phyloP scores from a whole-genome alignment of 2,113 vertebrate species.

The Phalacrocorax carbo region DNA sequence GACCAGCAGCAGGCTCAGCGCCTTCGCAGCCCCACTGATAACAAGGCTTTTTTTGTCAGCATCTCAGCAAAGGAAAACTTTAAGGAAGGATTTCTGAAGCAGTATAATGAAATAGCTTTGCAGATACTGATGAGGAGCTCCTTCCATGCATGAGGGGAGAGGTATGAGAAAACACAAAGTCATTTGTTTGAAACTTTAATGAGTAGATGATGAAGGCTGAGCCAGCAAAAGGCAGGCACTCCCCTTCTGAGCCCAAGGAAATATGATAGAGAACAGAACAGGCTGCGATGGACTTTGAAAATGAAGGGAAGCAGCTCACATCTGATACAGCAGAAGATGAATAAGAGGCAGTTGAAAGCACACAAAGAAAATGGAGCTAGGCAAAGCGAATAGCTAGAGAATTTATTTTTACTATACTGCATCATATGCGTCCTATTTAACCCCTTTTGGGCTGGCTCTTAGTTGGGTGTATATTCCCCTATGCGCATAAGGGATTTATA shows the following conservation, averaged over 20 bases:
- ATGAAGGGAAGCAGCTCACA: not conserved
- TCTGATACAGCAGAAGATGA: not conserved
- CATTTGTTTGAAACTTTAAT: not conserved
- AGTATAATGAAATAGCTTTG: not conserved
- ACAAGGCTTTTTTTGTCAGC: conserved; percentile 34
- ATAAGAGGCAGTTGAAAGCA: not conserved
- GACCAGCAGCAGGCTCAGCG: not conserved
- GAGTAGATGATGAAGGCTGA: conserved; percentile 14
- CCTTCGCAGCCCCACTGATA: not conserved
- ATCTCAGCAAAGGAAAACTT: not conserved
- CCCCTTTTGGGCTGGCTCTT: not conserved
- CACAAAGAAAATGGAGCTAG: not conserved
- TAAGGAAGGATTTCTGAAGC: not conserved
- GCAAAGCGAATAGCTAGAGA: not conserved
- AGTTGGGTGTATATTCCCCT: not conserved
- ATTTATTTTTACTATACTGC: not conserved
- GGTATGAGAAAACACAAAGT: not conserved
- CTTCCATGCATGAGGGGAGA: not conserved
- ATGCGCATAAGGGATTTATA: not conserved
- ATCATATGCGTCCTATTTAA: not conserved
- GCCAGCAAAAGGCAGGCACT: not conserved
- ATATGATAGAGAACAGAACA: not conserved
- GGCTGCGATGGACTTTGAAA: not conserved
- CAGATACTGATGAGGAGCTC: not conserved
- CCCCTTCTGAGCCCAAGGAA: not conserved